Evolutionary conservation across 2,113 vertebrate species (phyloP), one percentile per base, ranked within the genome.

Genomic region (Sapayoa aenigma): DNA sequence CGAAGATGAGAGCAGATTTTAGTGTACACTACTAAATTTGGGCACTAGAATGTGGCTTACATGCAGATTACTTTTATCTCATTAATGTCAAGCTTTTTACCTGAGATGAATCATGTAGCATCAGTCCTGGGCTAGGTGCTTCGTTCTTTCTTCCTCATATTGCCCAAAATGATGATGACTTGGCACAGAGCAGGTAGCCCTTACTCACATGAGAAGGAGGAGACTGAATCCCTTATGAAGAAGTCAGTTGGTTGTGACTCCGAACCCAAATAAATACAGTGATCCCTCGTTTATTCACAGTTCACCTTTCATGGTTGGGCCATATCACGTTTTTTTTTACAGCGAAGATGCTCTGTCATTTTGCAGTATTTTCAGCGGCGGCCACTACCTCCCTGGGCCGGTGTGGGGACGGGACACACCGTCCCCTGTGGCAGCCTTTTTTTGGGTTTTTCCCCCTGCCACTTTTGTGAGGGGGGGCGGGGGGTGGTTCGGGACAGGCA

Each of bases 201-300:
- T 24, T 62, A 37, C 5, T 74, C 5, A 8, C 3, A 0, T 14
- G 56, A 35, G 22, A 50, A 85, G 18, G 42, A 42, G 53, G 25
- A 27, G 7, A 31, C 60, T 17, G 55, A 71, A 8, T 28, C 17
- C 3, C 3, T 66, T 1, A 2, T 11, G 0, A 2, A 41, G 23
- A 37, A 7, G 33, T 16, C 7, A 25, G 9, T 7, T 5, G 2
- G 5, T 73, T 56, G 23, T 58, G 12, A 31, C 33, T 69, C 17
- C 84, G 35, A 87, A 87, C 9, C 16, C 30, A 74, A 11, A 12
- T 53, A 44, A 30, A 52, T 27, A n/a, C n/a, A n/a, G n/a, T n/a
- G n/a, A n/a, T n/a, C n/a, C n/a, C n/a, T n/a, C n/a, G n/a, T n/a
- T n/a, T n/a, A n/a, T n/a, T n/a, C n/a, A n/a, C n/a, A n/a, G n/a